These are phyloP conservation scores for Apostichopus californicus DNA, from an alignment of 35 echinoderm and acorn worm genomes.

Conservation along the genomic window DNA sequence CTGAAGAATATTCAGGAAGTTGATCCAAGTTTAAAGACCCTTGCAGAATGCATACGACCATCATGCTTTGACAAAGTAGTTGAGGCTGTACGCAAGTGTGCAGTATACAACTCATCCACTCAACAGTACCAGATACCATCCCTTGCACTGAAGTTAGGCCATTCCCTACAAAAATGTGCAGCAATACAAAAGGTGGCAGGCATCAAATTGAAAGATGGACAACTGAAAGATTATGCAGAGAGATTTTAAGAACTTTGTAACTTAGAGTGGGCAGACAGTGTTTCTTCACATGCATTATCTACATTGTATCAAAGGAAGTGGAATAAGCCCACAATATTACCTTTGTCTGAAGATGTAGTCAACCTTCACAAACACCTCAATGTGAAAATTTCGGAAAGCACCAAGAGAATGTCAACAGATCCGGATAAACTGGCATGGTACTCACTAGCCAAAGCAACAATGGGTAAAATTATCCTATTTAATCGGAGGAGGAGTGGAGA, in stretches of 20 bases:
- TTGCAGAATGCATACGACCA: conserved; percentile 39
- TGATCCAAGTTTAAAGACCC: not conserved
- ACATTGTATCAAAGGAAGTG: too few species aligned
- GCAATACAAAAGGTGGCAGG: conserved; percentile 53
- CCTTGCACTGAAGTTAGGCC: conserved; percentile 73
- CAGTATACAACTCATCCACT: conserved; percentile 38
- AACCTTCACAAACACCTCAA: too few species aligned
- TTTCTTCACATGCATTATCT: too few species aligned
- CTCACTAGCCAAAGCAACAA: not conserved
- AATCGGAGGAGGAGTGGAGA: conserved; percentile 49
- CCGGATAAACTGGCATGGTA: conserved; percentile 3
- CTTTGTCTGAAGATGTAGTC: too few species aligned
- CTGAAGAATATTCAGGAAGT: conserved; percentile 6
- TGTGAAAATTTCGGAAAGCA: too few species aligned
- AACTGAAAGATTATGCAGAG: conserved; percentile 7
- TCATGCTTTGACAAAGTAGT: conserved; percentile 33
- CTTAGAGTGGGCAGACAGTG: too few species aligned
- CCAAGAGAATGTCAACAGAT: too few species aligned
- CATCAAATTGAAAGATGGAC: conserved; percentile 27
- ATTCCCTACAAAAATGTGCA: conserved; percentile 64
- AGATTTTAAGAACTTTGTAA: too few species aligned
- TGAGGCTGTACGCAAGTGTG: not conserved
- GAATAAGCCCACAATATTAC: too few species aligned
- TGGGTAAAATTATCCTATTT: conserved; percentile 31
- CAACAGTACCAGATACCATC: conserved; percentile 61